Conservation (phyloP, 2,113 vertebrate species). For the Loxodonta africana region DNA sequence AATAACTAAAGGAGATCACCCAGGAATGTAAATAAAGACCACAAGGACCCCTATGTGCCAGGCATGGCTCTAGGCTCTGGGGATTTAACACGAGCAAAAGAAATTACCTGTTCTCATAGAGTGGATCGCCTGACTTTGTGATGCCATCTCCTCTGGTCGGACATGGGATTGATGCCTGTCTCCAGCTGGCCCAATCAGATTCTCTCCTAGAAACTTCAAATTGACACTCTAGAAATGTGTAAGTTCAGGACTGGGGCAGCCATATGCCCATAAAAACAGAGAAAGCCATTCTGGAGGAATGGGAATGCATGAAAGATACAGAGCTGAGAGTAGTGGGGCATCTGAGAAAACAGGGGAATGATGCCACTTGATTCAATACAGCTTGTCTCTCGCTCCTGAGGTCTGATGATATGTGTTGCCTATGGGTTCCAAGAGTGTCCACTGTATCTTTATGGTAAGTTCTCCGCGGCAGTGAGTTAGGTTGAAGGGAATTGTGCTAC, state of each 20-base stretch:
- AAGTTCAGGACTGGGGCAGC: neutral
- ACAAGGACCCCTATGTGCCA: neutral
- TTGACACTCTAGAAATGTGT: neutral
- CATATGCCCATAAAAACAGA: neutral
- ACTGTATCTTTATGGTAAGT: neutral
- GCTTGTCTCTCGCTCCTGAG: neutral
- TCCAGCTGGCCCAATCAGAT: neutral
- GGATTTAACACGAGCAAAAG: neutral
- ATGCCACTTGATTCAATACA: neutral
- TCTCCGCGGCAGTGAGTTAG: neutral
- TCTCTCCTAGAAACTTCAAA: neutral
- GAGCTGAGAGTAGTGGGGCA: neutral
- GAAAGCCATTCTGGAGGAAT: neutral
- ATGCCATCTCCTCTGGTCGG: rapidly evolving
- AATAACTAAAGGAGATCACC: neutral
- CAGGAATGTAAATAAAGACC: too few species aligned
- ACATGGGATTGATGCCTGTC: rapidly evolving
- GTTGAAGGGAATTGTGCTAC: neutral
- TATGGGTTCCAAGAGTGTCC: neutral
- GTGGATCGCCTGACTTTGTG: neutral
- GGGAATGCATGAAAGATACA: neutral
- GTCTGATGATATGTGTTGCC: neutral
- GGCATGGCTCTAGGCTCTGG: too few species aligned
- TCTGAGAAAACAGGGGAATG: neutral
- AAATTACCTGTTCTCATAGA: neutral